phyloP scores from a whole-genome alignment of 35 echinoderm and acorn worm genomes.

The Ophioderma brevispina region DNA sequence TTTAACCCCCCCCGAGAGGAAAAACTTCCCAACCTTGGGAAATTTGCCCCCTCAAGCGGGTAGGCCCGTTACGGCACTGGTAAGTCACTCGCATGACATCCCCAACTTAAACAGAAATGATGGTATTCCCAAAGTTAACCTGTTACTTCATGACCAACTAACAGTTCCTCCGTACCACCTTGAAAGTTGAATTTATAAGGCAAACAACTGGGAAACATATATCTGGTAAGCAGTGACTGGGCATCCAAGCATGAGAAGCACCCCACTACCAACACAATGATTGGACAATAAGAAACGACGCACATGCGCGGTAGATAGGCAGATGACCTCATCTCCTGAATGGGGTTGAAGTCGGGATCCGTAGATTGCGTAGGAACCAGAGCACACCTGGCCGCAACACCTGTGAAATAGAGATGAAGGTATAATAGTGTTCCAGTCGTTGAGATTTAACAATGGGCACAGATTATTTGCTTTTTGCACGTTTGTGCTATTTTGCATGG shows the following conservation, averaged over 20 bases:
- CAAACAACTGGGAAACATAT: conserved; percentile 73
- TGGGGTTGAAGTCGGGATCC: conserved; percentile 98
- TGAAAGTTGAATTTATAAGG: conserved; percentile 91
- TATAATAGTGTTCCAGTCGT: not conserved
- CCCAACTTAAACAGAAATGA: too few species aligned
- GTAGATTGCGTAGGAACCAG: conserved; percentile 99
- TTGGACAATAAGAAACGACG: conserved; percentile 82
- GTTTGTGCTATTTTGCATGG: too few species aligned
- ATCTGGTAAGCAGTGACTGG: conserved; percentile 83
- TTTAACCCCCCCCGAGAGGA: too few species aligned
- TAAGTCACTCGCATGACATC: too few species aligned
- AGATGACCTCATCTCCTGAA: conserved; percentile 97
- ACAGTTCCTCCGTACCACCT: conserved; percentile 70
- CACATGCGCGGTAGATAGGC: conserved; percentile 84
- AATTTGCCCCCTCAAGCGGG: too few species aligned
- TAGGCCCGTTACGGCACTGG: too few species aligned
- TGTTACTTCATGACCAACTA: too few species aligned
- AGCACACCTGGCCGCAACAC: conserved; percentile 91
- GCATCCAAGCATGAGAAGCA: conserved; percentile 85
- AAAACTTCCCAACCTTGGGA: too few species aligned
- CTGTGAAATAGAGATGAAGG: too few species aligned
- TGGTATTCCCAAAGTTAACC: too few species aligned
- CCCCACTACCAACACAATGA: conserved; percentile 93
- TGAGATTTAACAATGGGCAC: too few species aligned
- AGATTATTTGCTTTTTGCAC: too few species aligned